Evolutionary conservation across 1,140 invertebrate species (phyloP).

Genomic region (Drosophila saltans): DNA sequence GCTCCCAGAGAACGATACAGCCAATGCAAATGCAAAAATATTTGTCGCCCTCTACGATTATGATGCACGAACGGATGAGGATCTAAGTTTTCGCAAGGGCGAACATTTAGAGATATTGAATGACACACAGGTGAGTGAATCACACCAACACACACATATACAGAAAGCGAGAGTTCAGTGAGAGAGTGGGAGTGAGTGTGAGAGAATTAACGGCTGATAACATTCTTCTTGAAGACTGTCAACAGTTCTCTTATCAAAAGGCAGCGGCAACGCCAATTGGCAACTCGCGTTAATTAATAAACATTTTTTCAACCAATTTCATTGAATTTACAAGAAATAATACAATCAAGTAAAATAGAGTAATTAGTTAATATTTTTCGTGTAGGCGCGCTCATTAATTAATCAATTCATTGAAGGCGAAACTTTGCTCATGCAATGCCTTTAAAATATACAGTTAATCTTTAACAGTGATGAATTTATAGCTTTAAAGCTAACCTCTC

Average conservation of each 20-base stretch:
- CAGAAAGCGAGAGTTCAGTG: neutral
- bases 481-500: constrained; percentile 11
- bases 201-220: constrained; percentile 32
- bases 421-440: constrained; percentile 36
- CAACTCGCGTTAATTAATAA: neutral
- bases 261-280: neutral
- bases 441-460: neutral
- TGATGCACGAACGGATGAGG: constrained; percentile 99
- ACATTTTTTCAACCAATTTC: constrained; percentile 2
- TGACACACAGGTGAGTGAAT: constrained; percentile 91
- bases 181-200: constrained; percentile 11
- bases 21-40: constrained; percentile 90
- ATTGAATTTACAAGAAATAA: constrained; percentile 25
- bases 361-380: constrained; percentile 13
- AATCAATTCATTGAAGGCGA: constrained; percentile 58
- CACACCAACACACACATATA: constrained; percentile 22
- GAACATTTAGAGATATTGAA: constrained; percentile 99
- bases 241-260: constrained; percentile 7
- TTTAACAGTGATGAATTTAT: constrained; percentile 24
- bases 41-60: constrained; percentile 99
- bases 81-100: constrained; percentile 98
- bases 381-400: constrained; percentile 46
- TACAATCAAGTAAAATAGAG: constrained; percentile 17
- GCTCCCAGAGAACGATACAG: constrained; percentile 86
- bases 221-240: neutral